These are phyloP conservation scores for Acheta domesticus DNA, from an alignment of 2,888 invertebrate genomes.

Conservation along the genomic window DNA sequence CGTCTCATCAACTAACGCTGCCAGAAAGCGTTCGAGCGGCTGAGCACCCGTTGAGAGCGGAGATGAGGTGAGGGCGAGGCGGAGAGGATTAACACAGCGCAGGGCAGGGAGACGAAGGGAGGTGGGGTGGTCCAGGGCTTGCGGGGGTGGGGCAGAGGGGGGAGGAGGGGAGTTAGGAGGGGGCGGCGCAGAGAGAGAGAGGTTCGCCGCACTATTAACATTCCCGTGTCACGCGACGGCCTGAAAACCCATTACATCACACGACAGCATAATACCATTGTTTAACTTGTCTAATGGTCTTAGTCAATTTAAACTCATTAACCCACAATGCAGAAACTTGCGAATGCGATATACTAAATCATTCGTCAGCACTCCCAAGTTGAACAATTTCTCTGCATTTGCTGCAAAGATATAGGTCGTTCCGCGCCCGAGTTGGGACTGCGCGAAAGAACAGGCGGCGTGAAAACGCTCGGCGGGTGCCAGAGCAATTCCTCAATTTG, in stretches of 20 bases:
- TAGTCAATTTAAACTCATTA: not conserved
- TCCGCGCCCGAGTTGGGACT: too few species aligned
- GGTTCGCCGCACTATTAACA: slow-evolving; percentile 2
- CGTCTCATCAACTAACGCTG: too few species aligned
- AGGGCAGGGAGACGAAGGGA: too few species aligned
- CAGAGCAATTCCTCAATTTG: too few species aligned
- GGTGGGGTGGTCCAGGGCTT: too few species aligned
- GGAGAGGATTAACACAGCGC: too few species aligned
- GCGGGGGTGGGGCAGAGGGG: not conserved
- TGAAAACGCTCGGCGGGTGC: too few species aligned
- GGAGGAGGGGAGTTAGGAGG: not conserved
- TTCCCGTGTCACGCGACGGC: not conserved
- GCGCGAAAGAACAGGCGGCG: too few species aligned
- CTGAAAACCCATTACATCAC: slow-evolving; percentile 18
- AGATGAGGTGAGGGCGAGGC: not conserved
- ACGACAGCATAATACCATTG: slow-evolving; percentile 18
- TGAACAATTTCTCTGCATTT: not conserved
- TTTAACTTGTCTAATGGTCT: slow-evolving; percentile 18
- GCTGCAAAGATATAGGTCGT: too few species aligned
- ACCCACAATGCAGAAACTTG: not conserved
- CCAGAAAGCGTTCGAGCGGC: too few species aligned
- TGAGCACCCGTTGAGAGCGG: too few species aligned
- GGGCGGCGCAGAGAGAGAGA: not conserved
- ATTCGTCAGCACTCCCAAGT: not conserved
- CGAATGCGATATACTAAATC: not conserved